Percentiles rank a stretch among this genome's conserved stretches.
These are phyloP conservation scores for Magallana ariakensis DNA, from an alignment of 1,140 invertebrate genomes.

Conservation along the genomic window DNA sequence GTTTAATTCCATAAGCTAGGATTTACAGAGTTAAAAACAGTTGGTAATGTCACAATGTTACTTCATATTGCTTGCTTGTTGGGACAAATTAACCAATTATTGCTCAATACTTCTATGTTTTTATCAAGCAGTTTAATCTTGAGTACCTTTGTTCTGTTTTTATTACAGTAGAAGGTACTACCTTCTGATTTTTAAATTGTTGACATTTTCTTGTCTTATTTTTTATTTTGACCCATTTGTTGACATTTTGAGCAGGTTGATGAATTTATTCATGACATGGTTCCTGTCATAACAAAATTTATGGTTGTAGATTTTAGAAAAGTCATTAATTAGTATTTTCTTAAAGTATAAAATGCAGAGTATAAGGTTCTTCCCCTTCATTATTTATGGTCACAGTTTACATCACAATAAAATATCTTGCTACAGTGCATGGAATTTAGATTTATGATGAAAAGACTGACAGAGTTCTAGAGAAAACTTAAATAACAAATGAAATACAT, in stretches of 20 bases:
- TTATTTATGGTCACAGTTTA: background rate
- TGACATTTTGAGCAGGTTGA: background rate
- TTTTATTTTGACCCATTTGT: background rate
- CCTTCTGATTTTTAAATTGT: too few relatives aligned
- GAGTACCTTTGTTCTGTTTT: too few relatives aligned
- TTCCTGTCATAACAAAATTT: background rate
- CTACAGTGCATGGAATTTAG: background rate
- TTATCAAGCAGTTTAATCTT: too few relatives aligned
- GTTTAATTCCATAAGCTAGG: background rate
- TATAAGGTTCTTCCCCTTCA: background rate
- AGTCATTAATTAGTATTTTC: background rate
- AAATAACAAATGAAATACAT: background rate
- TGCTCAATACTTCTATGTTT: too few relatives aligned
- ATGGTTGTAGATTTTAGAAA: background rate
- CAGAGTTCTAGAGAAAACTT: background rate
- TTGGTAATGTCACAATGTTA: background rate
- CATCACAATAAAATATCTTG: background rate
- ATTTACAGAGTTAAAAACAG: background rate
- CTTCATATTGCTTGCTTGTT: background rate
- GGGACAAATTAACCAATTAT: too few relatives aligned
- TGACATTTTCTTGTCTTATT: too few relatives aligned
- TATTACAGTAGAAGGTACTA: too few relatives aligned
- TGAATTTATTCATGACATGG: constrained; percentile 5
- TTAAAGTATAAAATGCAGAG: background rate
- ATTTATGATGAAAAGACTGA: background rate